Base-by-base conservation (phyloP, 2,113 vertebrate genomes). In the Saguinus imperator region DNA sequence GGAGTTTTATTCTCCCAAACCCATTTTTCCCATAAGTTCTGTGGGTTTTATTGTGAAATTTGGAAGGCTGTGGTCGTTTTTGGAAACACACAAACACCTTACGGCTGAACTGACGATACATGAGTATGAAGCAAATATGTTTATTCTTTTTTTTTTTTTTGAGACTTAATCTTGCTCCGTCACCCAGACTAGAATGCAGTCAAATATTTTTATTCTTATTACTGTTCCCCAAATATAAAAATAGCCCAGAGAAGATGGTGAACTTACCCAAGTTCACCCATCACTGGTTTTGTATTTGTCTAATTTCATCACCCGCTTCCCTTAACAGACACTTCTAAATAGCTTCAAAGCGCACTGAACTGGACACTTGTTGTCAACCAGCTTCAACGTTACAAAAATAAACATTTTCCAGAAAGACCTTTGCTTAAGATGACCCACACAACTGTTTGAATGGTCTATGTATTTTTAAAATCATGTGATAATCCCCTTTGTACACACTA, bases 401-500 rank as follows among this genome's bases (percentile, higher is more conserved):
- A n/a, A 66, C 92, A 79, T 58, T 83, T 84, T 40, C 93, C n/a
- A 40, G 66, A 55, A 96, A 96, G 48, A 35, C 43, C 21, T 91
- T 92, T 58, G 64, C 90, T 94, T 55, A 73, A 23, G 52, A 27
- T 5, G 72, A 48, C 29, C 52, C 81, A 2, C 29, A 6, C 27
- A 16, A 68, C 50, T 27, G 20, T 76, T 6, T 68, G 94, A 92
- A 87, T 64, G 32, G 0, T 68, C 35, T 52, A 1, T 87, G 61
- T 25, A 95, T 92, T 97, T 96, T 94, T 87, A 92, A 92, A 98
- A 86, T 91, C 87, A 55, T 61, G 72, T 84, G 94, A 89, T 11
- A 96, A 94, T 95, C 95, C 95, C 88, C 97, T 87, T 95, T 80
- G 75, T 58, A 87, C 97, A 96, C 97, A 45, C 91, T 97, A 93